phyloP scores from a whole-genome alignment of 1,140 invertebrate species.

The Drosophila persimilis region DNA sequence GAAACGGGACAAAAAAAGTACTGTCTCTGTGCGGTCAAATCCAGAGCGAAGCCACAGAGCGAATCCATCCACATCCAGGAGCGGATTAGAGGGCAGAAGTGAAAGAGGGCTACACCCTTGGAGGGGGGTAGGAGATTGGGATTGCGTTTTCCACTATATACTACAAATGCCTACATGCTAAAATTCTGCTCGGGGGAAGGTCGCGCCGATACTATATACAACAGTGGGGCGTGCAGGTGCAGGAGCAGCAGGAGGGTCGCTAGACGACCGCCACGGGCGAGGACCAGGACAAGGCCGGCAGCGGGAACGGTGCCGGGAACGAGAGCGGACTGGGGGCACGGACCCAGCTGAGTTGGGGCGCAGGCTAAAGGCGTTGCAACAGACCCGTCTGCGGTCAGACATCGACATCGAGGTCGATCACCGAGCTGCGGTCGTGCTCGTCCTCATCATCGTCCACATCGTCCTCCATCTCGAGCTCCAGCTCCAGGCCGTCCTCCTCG shows the following conservation, averaged over 20 bases:
- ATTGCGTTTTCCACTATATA: slow-evolving; percentile 1
- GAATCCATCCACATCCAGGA: too few species aligned
- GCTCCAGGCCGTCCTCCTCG: slow-evolving; percentile 62
- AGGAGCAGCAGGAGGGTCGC: neutral
- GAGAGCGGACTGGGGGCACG: too few species aligned
- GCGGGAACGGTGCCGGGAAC: too few species aligned
- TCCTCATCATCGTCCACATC: slow-evolving; percentile 53
- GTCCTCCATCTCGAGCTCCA: slow-evolving; percentile 43
- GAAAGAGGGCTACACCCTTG: neutral
- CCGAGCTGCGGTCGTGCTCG: slow-evolving; percentile 75
- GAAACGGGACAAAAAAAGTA: too few species aligned
- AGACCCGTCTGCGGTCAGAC: slow-evolving; percentile 74
- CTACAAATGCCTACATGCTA: slow-evolving; percentile 39
- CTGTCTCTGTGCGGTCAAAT: too few species aligned
- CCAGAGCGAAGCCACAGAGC: too few species aligned
- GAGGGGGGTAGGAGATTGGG: neutral
- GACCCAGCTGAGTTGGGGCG: too few species aligned
- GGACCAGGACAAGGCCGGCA: neutral
- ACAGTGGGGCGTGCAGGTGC: too few species aligned
- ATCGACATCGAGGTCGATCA: slow-evolving; percentile 80
- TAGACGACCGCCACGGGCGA: slow-evolving; percentile 21
- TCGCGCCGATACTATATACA: too few species aligned
- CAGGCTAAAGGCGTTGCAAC: slow-evolving; percentile 60
- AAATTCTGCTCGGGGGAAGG: too few species aligned
- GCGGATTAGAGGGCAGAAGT: too few species aligned